These are phyloP conservation scores for Agriotes lineatus DNA, from an alignment of 2,888 invertebrate species.

Conservation along the genomic window DNA sequence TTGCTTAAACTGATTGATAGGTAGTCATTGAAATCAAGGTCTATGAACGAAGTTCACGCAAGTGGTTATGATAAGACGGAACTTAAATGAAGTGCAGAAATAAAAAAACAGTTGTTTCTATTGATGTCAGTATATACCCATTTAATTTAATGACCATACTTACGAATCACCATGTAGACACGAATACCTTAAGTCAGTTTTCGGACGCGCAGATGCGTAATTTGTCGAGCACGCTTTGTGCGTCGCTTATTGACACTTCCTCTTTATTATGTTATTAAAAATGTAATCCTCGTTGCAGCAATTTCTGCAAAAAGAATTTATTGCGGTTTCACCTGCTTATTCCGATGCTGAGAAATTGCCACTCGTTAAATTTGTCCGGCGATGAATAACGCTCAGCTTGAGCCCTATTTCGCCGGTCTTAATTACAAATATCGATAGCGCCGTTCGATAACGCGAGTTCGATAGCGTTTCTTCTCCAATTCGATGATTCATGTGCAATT, in stretches of 20 bases:
- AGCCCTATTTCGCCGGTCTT: neutral
- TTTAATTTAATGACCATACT: too few species aligned
- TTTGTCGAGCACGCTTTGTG: neutral
- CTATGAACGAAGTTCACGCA: too few species aligned
- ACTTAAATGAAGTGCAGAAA: too few species aligned
- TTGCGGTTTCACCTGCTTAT: slow-evolving; percentile 2
- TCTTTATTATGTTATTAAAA: slow-evolving; percentile 1
- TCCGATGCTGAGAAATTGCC: neutral
- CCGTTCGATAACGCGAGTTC: too few species aligned
- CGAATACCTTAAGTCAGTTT: neutral
- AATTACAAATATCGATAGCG: neutral
- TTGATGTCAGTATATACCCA: too few species aligned
- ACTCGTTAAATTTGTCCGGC: neutral
- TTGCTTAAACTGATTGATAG: too few species aligned
- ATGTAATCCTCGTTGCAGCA: neutral
- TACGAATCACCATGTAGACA: too few species aligned
- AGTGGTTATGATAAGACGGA: too few species aligned
- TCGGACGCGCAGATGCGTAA: neutral
- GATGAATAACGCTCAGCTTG: neutral
- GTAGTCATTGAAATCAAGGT: too few species aligned
- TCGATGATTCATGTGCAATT: neutral
- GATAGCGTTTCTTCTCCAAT: too few species aligned
- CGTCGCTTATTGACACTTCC: neutral
- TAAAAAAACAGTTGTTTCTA: too few species aligned
- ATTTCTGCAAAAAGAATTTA: neutral